phyloP scores from a whole-genome alignment of 2,797 vertebrate genomes.

The Eulemur rubriventer region DNA sequence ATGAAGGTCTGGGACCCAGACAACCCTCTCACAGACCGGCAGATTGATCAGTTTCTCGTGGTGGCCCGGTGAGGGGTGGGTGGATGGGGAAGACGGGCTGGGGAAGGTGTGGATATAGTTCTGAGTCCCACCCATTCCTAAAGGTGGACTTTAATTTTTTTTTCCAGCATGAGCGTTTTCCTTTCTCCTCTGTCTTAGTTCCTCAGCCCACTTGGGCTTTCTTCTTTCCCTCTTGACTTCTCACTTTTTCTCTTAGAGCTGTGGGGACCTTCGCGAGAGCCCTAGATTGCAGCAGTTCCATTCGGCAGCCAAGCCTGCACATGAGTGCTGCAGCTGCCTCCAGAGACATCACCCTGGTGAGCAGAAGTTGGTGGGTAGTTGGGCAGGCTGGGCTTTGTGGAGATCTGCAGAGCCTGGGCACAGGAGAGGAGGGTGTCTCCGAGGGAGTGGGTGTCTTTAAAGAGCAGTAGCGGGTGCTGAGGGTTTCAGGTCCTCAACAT shows the following conservation, averaged over 20 bases:
- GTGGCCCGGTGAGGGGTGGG: constrained; percentile 92
- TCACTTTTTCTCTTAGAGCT: constrained; percentile 84
- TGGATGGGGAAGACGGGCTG: not conserved
- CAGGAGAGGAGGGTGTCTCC: not conserved
- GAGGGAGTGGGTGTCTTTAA: not conserved
- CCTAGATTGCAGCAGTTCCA: constrained; percentile 97
- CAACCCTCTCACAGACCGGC: constrained; percentile 95
- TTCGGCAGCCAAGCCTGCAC: constrained; percentile 96
- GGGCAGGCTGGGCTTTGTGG: not conserved
- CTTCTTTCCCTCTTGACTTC: not conserved
- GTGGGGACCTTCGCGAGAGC: constrained; percentile 96
- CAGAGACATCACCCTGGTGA: constrained; percentile 96
- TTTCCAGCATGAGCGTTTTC: not conserved
- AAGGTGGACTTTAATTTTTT: not conserved
- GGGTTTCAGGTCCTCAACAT: not conserved
- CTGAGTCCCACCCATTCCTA: not conserved
- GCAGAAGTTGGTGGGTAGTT: not conserved
- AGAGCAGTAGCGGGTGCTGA: not conserved
- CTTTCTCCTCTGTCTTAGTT: not conserved
- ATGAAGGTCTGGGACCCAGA: constrained; percentile 97
- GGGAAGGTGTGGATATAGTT: not conserved
- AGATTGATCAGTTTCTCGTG: constrained; percentile 97
- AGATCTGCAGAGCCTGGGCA: not conserved
- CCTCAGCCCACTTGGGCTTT: not conserved
- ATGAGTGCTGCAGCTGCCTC: constrained; percentile 97